Base-by-base conservation (phyloP, 1,140 invertebrate species). In the Dinothrombium tinctorium region DNA sequence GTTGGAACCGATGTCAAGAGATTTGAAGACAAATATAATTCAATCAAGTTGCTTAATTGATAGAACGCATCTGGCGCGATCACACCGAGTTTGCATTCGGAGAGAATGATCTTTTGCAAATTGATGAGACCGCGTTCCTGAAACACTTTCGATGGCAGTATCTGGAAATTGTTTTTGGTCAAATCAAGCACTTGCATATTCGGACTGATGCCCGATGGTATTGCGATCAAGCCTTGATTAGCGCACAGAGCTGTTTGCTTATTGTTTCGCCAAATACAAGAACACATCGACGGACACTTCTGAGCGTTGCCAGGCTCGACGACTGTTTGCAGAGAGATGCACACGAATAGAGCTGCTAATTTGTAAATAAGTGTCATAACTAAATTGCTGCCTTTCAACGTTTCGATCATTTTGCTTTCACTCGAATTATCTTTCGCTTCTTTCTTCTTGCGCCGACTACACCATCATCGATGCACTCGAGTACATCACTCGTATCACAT, bases 191-290 rank as follows among this genome's bases (percentile, higher is more conserved):
- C 80, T 64, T 89, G 83, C 4, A 81, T 86, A 47, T 74, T 77
- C 3, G 72, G 67, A 57, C 83, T 76, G 37, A 86, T 72, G 47
- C 69, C 70, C 42, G 74, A 70, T 1, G 82, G 83, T 42, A 89
- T 72, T 26, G 69, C 72, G 46, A 76, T 80, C 33, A 87, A 64
- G 22, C 67, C 71, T 17, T 76, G 69, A 56, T 81, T 71, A 41
- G 71, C 67, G 60, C 82, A 89, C 59, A 84, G 78, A 2, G 84
- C 79, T 42, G 76, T 78, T 52, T 81, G 73, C 54, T 87, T 87
- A 2, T 81, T 82, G 52, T 74, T 71, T 56, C 82, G 86, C 82
- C 82, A 87, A 52, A 81, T 84, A 62, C 82, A 87, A 8, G 67
- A 63, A 56, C 83, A 87, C 15, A 21, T 36, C 6, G 15, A 20